A percentile compares a stretch with the other conserved stretches of the same genome.
Conservation (phyloP, 2,113 vertebrate species). For the Centropus unirufus region DNA sequence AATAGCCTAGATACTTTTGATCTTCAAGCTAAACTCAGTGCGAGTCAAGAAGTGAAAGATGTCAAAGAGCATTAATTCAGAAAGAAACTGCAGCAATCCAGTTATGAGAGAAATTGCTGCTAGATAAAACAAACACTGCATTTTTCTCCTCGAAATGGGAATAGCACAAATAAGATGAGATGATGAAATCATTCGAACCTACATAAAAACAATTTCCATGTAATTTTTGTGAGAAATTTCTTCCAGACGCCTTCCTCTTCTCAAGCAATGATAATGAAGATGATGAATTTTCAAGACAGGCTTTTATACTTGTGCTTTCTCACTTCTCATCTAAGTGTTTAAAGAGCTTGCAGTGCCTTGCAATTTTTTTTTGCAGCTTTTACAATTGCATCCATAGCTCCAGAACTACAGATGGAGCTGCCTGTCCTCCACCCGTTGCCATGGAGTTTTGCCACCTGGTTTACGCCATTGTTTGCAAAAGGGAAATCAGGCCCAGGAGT, state of each 20-base stretch:
- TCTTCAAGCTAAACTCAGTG: neutral
- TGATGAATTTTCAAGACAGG: neutral
- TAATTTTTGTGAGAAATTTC: neutral
- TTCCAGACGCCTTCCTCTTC: neutral
- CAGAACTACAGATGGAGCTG: conserved; percentile 7
- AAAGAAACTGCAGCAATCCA: neutral
- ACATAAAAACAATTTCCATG: neutral
- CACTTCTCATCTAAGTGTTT: neutral
- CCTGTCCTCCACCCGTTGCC: neutral
- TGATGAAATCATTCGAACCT: neutral
- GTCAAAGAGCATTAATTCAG: neutral
- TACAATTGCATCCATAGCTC: neutral
- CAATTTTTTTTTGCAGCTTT: neutral
- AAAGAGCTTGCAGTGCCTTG: too few relatives aligned
- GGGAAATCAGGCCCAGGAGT: neutral
- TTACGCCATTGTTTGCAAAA: conserved; percentile 10
- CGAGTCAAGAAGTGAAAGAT: neutral
- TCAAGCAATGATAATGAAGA: neutral
- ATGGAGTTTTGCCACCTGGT: neutral
- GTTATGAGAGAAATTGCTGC: neutral
- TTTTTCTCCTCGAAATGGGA: neutral
- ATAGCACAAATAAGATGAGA: neutral
- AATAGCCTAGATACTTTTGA: neutral
- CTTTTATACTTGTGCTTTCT: neutral
- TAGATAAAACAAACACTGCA: neutral